Conservation (phyloP, 1,140 invertebrate genomes). For the Gonioctena quinquepunctata region DNA sequence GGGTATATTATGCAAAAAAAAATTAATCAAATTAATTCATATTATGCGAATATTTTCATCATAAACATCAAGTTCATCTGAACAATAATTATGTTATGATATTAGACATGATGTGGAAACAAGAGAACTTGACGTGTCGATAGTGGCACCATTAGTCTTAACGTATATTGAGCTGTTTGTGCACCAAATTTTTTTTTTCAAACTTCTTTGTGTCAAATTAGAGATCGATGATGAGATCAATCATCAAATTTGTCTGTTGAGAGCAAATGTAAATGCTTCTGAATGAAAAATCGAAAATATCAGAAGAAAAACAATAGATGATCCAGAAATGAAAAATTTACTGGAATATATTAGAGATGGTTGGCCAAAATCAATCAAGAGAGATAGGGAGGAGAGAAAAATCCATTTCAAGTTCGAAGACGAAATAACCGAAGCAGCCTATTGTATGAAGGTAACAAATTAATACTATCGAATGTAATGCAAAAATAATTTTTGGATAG, state of each 20-base stretch:
- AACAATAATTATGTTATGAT: no score
- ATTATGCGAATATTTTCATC: no score
- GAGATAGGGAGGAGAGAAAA: neutral
- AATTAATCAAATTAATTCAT: no score
- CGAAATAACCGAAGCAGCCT: neutral
- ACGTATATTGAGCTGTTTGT: no score
- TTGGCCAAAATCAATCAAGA: conserved; percentile 49
- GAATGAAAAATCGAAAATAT: neutral
- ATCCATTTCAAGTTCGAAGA: neutral
- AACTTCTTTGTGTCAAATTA: no score
- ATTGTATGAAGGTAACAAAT: neutral
- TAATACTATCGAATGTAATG: conserved; percentile 43
- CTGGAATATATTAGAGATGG: conserved; percentile 38
- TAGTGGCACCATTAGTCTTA: no score
- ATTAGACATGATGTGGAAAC: no score
- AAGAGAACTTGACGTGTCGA: no score
- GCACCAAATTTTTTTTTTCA: no score
- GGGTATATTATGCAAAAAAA: no score
- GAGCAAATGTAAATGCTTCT: conserved; percentile 24
- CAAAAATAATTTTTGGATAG: conserved; percentile 50
- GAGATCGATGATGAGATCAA: conserved; percentile 12
- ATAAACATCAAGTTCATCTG: no score
- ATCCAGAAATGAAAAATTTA: conserved; percentile 35
- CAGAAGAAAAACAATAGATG: conserved; percentile 35
- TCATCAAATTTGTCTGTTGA: neutral